Evolutionary conservation across 2,888 invertebrate species (phyloP).

Genomic region (Perdita meconis): DNA sequence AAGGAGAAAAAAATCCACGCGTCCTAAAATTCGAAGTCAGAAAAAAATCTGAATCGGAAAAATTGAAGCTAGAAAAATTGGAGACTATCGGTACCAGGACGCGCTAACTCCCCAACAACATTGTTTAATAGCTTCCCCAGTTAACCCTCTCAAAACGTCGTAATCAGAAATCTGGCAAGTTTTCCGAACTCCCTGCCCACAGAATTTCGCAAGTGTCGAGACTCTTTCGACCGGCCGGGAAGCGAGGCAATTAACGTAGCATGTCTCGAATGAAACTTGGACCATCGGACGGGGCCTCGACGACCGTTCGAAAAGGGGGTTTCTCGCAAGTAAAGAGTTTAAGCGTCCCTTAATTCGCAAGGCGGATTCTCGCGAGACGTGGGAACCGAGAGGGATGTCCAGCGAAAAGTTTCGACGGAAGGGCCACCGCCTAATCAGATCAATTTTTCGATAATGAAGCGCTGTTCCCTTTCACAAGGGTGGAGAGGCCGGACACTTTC

Average conservation of each 20-base stretch:
- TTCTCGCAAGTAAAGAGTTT: slow-evolving; percentile 28
- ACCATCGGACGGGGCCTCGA: slow-evolving; percentile 5
- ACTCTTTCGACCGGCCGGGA: slow-evolving; percentile 31
- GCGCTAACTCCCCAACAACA: too few species aligned
- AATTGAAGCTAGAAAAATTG: too few species aligned
- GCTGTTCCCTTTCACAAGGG: slow-evolving; percentile 65
- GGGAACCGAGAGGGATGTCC: slow-evolving; percentile 71
- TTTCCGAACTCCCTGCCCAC: background rate
- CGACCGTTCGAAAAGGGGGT: background rate
- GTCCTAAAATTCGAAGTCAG: too few species aligned
- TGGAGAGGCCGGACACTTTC: slow-evolving; percentile 45
- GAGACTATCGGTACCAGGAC: too few species aligned
- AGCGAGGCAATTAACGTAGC: slow-evolving; percentile 46
- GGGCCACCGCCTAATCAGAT: slow-evolving; percentile 79
- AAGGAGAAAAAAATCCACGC: too few species aligned
- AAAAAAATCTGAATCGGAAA: too few species aligned
- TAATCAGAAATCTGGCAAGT: slow-evolving; percentile 4
- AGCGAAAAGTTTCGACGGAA: slow-evolving; percentile 61
- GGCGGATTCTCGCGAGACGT: slow-evolving; percentile 46
- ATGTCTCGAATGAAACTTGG: slow-evolving; percentile 42
- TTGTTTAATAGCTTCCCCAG: background rate
- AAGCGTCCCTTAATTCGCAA: slow-evolving; percentile 52
- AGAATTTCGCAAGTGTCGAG: slow-evolving; percentile 19
- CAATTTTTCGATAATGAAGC: slow-evolving; percentile 83
- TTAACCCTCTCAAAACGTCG: background rate